Evolutionary conservation across 92 coral and sea anemone species (phyloP).

Genomic region (Pocillopora meandrina): DNA sequence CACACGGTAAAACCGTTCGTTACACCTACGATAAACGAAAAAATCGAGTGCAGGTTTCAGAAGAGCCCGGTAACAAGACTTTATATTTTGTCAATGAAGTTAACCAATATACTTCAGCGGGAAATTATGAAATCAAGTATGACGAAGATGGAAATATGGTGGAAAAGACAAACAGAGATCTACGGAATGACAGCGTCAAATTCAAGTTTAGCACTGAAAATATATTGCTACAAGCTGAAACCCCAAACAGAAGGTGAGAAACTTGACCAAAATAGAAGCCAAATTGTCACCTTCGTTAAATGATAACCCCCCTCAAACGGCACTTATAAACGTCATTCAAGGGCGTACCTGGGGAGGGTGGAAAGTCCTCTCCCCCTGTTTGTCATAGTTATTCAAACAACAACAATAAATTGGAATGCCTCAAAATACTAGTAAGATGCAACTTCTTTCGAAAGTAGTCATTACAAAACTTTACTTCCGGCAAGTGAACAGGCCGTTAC

Average conservation of each 20-base stretch:
- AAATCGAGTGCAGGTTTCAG: slow-evolving; percentile 55
- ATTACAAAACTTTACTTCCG: too few relatives aligned
- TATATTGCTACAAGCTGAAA: slow-evolving; percentile 58
- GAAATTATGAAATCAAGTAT: slow-evolving; percentile 55
- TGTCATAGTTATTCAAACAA: too few relatives aligned
- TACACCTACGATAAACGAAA: slow-evolving; percentile 70
- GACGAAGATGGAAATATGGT: slow-evolving; percentile 76
- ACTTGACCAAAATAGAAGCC: neutral
- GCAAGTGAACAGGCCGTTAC: too few relatives aligned
- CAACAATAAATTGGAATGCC: too few relatives aligned
- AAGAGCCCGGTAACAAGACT: slow-evolving; percentile 38
- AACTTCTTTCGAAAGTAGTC: too few relatives aligned
- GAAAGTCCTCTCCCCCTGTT: too few relatives aligned
- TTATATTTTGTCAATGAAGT: slow-evolving; percentile 60
- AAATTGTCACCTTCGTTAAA: neutral
- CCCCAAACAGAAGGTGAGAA: slow-evolving; percentile 57
- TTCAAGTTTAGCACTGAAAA: slow-evolving; percentile 73
- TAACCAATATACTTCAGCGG: slow-evolving; percentile 66
- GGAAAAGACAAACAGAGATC: slow-evolving; percentile 45
- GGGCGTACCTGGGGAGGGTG: neutral
- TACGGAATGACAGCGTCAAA: slow-evolving; percentile 58
- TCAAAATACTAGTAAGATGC: too few relatives aligned
- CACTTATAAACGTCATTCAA: neutral
- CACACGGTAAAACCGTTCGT: slow-evolving; percentile 29
- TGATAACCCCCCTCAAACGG: too few relatives aligned